phyloP scores from a whole-genome alignment of 2,888 invertebrate species.

The Beris morrisii region DNA sequence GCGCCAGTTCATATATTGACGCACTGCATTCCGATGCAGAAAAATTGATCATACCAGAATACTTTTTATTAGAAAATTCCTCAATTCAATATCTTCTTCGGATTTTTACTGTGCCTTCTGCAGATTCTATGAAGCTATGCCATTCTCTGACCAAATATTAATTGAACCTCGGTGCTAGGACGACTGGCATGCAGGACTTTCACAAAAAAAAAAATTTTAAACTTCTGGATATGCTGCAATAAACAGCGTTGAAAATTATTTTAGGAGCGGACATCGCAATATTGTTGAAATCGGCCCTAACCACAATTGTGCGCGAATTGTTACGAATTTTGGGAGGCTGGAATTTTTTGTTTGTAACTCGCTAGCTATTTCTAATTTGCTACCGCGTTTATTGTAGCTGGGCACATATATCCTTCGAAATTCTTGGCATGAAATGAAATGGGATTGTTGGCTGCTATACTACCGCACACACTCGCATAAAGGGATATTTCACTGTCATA shows the following conservation, averaged over 20 bases:
- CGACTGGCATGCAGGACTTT: neutral
- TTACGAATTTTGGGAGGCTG: constrained; percentile 13
- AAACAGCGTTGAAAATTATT: constrained; percentile 9
- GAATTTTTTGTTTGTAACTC: neutral
- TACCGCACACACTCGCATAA: constrained; percentile 15
- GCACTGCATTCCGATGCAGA: constrained; percentile 3
- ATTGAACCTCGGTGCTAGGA: too few species aligned
- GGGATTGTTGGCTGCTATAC: neutral
- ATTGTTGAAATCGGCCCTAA: constrained; percentile 13
- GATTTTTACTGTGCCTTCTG: neutral
- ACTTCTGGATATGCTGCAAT: neutral
- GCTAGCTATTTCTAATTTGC: constrained; percentile 8
- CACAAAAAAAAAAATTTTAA: neutral
- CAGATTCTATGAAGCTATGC: neutral
- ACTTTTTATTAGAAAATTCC: constrained; percentile 21
- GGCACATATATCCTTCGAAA: neutral
- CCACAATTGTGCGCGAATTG: constrained; percentile 19
- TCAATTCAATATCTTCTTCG: constrained; percentile 3
- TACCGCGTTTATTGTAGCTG: constrained; percentile 28
- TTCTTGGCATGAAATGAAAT: constrained; percentile 6
- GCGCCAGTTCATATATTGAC: constrained; percentile 4
- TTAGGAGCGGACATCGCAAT: neutral
- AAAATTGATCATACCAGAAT: constrained; percentile 5
- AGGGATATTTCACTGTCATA: constrained; percentile 31
- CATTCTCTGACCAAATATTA: too few species aligned